Percentiles rank a stretch among this genome's conserved stretches.
Evolutionary conservation across 2,888 invertebrate species (phyloP).

Genomic region (Pyrgus malvae): DNA sequence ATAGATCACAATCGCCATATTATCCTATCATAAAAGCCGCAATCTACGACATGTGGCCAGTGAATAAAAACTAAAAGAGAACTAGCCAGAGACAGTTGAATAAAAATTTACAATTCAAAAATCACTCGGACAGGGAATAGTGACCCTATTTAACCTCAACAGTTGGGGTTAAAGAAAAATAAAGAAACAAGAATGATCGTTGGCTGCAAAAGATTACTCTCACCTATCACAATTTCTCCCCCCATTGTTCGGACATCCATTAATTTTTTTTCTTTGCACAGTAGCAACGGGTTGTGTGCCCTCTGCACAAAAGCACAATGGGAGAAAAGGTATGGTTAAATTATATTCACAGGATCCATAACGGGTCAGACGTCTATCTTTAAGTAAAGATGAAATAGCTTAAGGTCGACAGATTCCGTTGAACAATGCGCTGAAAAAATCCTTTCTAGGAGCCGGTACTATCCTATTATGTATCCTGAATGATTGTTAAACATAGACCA

Average conservation of each 20-base stretch:
- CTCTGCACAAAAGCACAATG: constrained; percentile 67
- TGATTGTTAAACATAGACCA: constrained; percentile 6
- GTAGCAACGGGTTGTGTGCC: constrained; percentile 71
- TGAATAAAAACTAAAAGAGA: constrained; percentile 28
- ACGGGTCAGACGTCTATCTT: constrained; percentile 55
- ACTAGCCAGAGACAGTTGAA: constrained; percentile 31
- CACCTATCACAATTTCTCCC: constrained; percentile 80
- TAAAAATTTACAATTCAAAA: constrained; percentile 62
- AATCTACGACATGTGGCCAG: constrained; percentile 14
- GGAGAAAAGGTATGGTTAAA: constrained; percentile 67
- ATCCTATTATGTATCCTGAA: constrained; percentile 1
- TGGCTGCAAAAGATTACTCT: constrained; percentile 72
- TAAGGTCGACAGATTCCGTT: constrained; percentile 47
- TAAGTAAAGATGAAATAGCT: constrained; percentile 49
- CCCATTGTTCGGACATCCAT: constrained; percentile 73
- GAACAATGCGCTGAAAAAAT: constrained; percentile 7
- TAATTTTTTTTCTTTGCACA: constrained; percentile 63
- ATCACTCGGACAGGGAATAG: constrained; percentile 49
- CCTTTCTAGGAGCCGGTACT: constrained; percentile 13
- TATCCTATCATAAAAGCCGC: constrained; percentile 7
- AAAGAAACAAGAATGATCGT: constrained; percentile 64
- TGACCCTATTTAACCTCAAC: constrained; percentile 69
- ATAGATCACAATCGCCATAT: constrained; percentile 15
- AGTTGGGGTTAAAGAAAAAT: constrained; percentile 58
- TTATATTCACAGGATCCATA: constrained; percentile 50